Base-by-base conservation (phyloP, 1,140 invertebrate genomes). In the Drosophila trapezifrons region DNA sequence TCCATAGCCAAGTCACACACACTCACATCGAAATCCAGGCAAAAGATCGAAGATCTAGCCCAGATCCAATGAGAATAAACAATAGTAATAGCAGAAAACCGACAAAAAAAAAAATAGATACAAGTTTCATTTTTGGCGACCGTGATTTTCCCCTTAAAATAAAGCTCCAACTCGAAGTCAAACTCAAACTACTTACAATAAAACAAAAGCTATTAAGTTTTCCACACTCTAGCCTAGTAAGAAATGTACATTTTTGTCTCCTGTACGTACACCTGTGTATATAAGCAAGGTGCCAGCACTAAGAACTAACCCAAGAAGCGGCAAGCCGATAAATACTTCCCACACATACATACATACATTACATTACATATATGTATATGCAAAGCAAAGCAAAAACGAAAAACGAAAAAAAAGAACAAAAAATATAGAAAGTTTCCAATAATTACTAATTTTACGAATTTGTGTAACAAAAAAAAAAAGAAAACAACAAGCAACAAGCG, bases 381-480 rank as follows among this genome's bases (percentile, higher is more conserved):
- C 49, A 66, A 57, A 65, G 57, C 37, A 73, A 32, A 52, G 15
- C 7, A 51, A 38, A 60, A 52, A 52, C 45, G n/a, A n/a, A n/a
- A n/a, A n/a, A n/a, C n/a, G n/a, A n/a, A n/a, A n/a, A n/a, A 13
- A 15, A 25, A 13, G 45, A 2, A 56, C 67, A 70, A 56, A 20
- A 65, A 55, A n/a, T 51, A 51, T 66, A 57, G 46, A 57, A 65
- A 54, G 51, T 42, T 74, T 75, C 64, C 8, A 63, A 75, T 75
- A 75, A 75, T 65, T 56, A 65, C 37, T 73, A 74, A 66, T 78
- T 79, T 73, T 25, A 66, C 51, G 56, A 65, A 74, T 79, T 76
- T 59, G 78, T 85, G 74, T 81, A 89, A 80, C 37, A 75, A 54
- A 22, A n/a, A n/a, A n/a, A n/a, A n/a, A n/a, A n/a, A n/a, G n/a